These are phyloP conservation scores for Scelioninae gen. 1 DNA, from an alignment of 2,888 invertebrate species.

Conservation along the genomic window DNA sequence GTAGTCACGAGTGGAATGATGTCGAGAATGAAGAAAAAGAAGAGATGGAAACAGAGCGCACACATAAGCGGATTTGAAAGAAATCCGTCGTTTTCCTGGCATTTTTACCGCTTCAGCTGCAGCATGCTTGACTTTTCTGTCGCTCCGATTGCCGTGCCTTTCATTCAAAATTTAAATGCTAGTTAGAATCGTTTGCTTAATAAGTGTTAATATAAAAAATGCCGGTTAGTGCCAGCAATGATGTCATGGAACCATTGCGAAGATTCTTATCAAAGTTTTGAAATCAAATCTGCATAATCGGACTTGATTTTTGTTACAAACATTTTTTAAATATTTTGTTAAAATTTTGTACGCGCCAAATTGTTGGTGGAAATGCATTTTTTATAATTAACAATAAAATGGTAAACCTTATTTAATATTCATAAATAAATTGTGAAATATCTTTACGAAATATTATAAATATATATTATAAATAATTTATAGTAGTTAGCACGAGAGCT, in stretches of 20 bases:
- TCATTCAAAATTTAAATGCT: conserved; percentile 47
- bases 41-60: conserved; percentile 31
- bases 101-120: conserved; percentile 63
- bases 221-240: conserved; percentile 13
- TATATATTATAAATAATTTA: not conserved
- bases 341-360: too few relatives aligned
- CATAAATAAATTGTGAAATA: too few relatives aligned
- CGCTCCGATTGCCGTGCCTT: conserved; percentile 53
- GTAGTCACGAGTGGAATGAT: conserved; percentile 33
- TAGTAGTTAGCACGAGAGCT: not conserved
- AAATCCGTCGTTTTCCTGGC: conserved; percentile 64
- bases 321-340: too few relatives aligned
- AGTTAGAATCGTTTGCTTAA: conserved; percentile 34
- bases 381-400: too few relatives aligned
- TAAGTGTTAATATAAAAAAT: conserved; percentile 37
- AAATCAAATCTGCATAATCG: conserved; percentile 10
- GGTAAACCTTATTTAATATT: too few relatives aligned
- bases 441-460: too few relatives aligned
- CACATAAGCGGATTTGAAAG: conserved; percentile 61
- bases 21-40: conserved; percentile 44
- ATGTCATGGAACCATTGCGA: conserved; percentile 18
- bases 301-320: conserved; percentile 3
- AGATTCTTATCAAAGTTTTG: conserved; percentile 11
- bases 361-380: too few relatives aligned
- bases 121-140: conserved; percentile 60